Evolutionary conservation across 2,888 invertebrate species (phyloP), one percentile per base, ranked within the genome.

Genomic region (Dascillus cervinus): DNA sequence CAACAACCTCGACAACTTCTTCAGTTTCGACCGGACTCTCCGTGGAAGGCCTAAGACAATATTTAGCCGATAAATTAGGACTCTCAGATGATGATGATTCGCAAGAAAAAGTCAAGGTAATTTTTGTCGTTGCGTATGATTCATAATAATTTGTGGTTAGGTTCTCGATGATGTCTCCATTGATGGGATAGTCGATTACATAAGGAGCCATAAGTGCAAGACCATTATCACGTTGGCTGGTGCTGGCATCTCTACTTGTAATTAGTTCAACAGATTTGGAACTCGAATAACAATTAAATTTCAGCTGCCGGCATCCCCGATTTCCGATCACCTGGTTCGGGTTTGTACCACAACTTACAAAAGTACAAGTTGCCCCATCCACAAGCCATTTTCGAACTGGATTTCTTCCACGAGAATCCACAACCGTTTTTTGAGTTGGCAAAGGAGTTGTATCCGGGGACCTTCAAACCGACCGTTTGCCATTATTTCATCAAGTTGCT

Each of bases 231-330:
- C 91, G 1, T 80, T 97, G 79, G 84, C 91, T 37, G 96, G 96
- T 38, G 96, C 96, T 47, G 96, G 96, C 28, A 92, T 97, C 55
- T 95, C 94, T 2, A 97, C 96, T 25, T 85, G 91, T 91, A 72
- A 77, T 17, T 17, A 17, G 17, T 17, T 6, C 17, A 17, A 6
- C 4, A 8, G 17, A 19, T 11, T 4, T 21, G 8, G 6, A 29
- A 13, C 15, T 20, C 6, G 10, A 22, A 3, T 15, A 11, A 19
- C 23, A 5, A 21, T 19, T 36, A 10, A 27, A 34, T 59, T 72
- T 34, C 60, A 89, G 89, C 90, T 53, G 91, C 91, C 32, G 96
- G 96, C 17, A 95, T 96, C 47, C 96, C 96, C 11, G 96, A 96
- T 61, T 96, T 96, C 61, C 79, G 96, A 11, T 89, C 91, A 11